Evolutionary conservation across 1,140 invertebrate genomes (phyloP), one percentile per base, ranked within the genome.

Genomic region (Littorina saxatilis): DNA sequence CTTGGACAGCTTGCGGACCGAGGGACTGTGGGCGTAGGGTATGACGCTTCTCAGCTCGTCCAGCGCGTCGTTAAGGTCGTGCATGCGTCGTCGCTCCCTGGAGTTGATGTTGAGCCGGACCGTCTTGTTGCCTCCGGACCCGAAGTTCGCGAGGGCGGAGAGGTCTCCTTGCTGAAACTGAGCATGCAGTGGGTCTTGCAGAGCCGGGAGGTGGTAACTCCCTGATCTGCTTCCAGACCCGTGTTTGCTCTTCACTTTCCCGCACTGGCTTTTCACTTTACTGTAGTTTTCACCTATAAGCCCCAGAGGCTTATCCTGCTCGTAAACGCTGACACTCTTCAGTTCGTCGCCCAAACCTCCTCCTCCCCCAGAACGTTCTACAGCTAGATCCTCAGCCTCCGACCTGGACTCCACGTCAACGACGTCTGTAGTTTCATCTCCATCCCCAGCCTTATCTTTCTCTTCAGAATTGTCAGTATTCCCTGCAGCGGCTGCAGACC

Each of bases 1-100:
- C 93, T 99, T 99, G 37, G 97, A 99, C 23, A 99, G 93, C 92
- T 99, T 99, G 58, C 99, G 94, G 17, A 99, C 98, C 3, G 98
- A 99, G 0, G 98, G 98, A 52, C 98, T 98, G 91, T 99, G 98
- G 3, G 98, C 98, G 79, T 93, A 93, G 13, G 92, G 92, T 63
- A 93, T 93, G 35, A 93, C 92, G 9, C 87, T 86, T 37, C 92
- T 83, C 32, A 93, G 85, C 70, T 90, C 91, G 77, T 93, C 92
- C 43, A 93, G 84, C 2, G 92, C 92, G 78, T 91, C 90, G 82
- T 92, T 93, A 23, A 93, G 81, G 82, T 93, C 92, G 79, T 93
- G 92, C 92, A 93, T 93, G 43, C 92, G 81, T 43, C 92, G 83
- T 52, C 92, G 81, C 82, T 93, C 92, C n/a, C 92, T 82, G 9